Evolutionary conservation across 2,888 invertebrate species (phyloP).

Genomic region (Eilema depressum): DNA sequence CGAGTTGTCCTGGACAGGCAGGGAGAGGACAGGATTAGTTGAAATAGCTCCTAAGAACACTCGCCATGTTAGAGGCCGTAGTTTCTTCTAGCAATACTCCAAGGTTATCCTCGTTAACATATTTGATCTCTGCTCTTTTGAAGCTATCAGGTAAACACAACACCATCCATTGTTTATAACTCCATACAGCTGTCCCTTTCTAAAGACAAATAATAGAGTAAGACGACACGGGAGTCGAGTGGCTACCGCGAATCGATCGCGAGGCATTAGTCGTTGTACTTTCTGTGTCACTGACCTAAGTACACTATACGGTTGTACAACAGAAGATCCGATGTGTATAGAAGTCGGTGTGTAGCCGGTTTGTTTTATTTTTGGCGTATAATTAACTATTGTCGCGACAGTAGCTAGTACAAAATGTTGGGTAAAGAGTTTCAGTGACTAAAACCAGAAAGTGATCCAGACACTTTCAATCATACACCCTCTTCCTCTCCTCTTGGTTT

Average conservation of each 20-base stretch:
- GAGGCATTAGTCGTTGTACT: conserved; percentile 27
- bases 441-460: no score
- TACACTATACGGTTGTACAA: conserved; percentile 9
- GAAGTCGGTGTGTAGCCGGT: not conserved
- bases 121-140: not conserved
- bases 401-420: not conserved
- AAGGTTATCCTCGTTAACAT: not conserved
- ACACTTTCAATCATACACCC: no score
- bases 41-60: no score
- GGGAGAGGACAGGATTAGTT: no score
- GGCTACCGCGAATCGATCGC: conserved; percentile 40
- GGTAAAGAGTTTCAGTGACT: not conserved
- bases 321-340: conserved; percentile 23
- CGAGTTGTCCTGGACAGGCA: no score
- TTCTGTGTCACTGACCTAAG: conserved; percentile 44
- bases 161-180: conserved; percentile 13
- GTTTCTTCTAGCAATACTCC: not conserved
- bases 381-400: not conserved
- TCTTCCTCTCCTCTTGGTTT: no score
- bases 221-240: not conserved
- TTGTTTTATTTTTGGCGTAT: not conserved
- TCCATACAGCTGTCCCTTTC: conserved; percentile 7
- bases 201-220: conserved; percentile 33
- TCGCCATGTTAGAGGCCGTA: no score
- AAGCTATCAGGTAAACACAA: not conserved